Percentiles rank a stretch among this genome's conserved stretches.
These are phyloP conservation scores for Sakesphorus luctuosus DNA, from an alignment of 2,113 vertebrate species.

Conservation along the genomic window DNA sequence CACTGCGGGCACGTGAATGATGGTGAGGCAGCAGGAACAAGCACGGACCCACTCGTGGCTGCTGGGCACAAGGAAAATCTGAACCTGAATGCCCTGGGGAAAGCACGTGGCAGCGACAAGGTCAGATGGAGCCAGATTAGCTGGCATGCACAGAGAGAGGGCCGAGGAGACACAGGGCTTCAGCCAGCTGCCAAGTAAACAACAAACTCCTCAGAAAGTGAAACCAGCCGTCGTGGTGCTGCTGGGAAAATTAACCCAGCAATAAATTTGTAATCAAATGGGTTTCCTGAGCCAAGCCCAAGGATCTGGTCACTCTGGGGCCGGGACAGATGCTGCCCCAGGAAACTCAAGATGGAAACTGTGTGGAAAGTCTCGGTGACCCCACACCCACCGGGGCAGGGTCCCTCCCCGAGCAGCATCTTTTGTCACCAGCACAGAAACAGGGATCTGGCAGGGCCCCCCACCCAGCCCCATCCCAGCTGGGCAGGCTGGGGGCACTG, in stretches of 20 bases:
- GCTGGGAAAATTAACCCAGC: neutral
- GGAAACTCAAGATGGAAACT: slow-evolving; percentile 13
- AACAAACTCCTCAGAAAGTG: neutral
- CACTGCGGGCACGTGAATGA: fast-evolving
- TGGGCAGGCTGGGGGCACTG: neutral
- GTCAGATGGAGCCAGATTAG: slow-evolving; percentile 43
- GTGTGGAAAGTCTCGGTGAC: neutral
- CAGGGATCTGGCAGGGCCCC: neutral
- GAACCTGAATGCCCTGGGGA: neutral
- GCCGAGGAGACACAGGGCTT: neutral
- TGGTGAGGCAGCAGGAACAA: neutral
- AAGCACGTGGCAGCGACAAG: neutral
- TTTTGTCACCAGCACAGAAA: fast-evolving
- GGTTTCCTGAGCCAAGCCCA: neutral
- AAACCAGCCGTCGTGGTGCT: neutral
- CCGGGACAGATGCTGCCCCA: fast-evolving
- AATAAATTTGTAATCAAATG: slow-evolving; percentile 28
- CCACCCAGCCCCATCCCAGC: neutral
- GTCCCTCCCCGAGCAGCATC: fast-evolving
- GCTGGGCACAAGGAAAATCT: neutral
- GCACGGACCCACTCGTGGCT: fast-evolving
- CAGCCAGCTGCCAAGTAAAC: neutral
- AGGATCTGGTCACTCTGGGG: neutral
- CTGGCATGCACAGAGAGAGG: fast-evolving
- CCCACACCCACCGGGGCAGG: neutral